Evolutionary conservation across 2,888 invertebrate species (phyloP), one percentile per base, ranked within the genome.

Genomic region (Andrena minutula): DNA sequence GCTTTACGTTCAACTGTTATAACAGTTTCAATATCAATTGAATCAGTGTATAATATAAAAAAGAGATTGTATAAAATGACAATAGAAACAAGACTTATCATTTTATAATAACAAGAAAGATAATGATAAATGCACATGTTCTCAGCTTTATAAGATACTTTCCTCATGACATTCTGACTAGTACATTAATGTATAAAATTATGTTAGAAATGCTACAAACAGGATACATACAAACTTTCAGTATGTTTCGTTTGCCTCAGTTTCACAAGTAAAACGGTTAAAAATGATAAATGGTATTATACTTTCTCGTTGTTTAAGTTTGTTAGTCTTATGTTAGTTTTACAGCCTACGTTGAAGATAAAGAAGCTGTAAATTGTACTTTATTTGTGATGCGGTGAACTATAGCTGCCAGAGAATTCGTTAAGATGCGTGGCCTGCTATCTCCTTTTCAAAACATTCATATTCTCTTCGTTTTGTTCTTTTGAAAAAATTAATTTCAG

Each of bases 391-490:
- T 82, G 72, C 77, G 82, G 76, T 83, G 74, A 84, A 84, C 79
- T 86, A 80, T 81, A 90, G 90, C 91, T 90, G 91, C 90, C 90
- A 90, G 87, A 86, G 69, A 72, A 83, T 83, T 86, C 47, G 61
- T 86, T 82, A 76, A 85, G 83, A 76, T 82, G 79, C 53, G 78
- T 79, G 68, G 51, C 72, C 69, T 89, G 64, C 79, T 89, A 83
- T 75, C 64, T 64, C 76, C 72, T 61, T 78, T 77, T 75, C 80
- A 80, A 77, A 88, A 85, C 75, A 79, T 78, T 75, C 80, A 83
- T 78, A 73, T 73, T 73, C 79, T 71, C 70, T 82, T 78, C 56
- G 75, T 71, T 70, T 82, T 69, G 61, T 56, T 61, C 65, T 75
- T 82, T 49, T 76, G 77, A 83, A 69, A 75, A 83, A 79, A 79